These are phyloP conservation scores for Sesia apiformis DNA, from an alignment of 2,888 invertebrate species.

Conservation along the genomic window DNA sequence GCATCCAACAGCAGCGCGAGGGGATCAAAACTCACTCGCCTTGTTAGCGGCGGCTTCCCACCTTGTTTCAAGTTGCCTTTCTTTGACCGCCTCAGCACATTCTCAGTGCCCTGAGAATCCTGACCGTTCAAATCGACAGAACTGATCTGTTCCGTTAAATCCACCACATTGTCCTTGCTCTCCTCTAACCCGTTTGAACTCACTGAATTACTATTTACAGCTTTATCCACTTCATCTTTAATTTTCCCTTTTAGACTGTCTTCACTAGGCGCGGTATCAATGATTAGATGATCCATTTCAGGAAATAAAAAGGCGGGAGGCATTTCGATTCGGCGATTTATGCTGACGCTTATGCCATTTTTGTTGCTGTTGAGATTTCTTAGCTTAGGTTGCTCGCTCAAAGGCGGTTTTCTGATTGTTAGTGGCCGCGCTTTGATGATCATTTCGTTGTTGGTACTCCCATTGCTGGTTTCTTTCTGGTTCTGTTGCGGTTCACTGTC, in stretches of 20 bases:
- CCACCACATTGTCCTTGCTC: slow-evolving; percentile 51
- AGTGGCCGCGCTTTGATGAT: slow-evolving; percentile 87
- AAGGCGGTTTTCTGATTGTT: slow-evolving; percentile 87
- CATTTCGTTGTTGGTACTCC: slow-evolving; percentile 52
- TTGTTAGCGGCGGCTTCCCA: slow-evolving; percentile 81
- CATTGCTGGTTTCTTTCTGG: slow-evolving; percentile 63
- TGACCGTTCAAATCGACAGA: slow-evolving; percentile 67
- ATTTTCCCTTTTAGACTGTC: slow-evolving; percentile 53
- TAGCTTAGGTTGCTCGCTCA: slow-evolving; percentile 86
- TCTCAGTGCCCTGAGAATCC: slow-evolving; percentile 72
- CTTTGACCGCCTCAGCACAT: slow-evolving; percentile 78
- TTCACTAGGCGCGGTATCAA: slow-evolving; percentile 51
- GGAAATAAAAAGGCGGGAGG: slow-evolving; percentile 88
- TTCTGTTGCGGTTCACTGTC: slow-evolving; percentile 40
- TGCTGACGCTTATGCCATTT: slow-evolving; percentile 78
- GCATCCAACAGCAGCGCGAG: slow-evolving; percentile 96
- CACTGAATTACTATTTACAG: slow-evolving; percentile 38
- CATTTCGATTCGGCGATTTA: slow-evolving; percentile 86
- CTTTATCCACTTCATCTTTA: slow-evolving; percentile 63
- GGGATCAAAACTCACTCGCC: slow-evolving; percentile 97
- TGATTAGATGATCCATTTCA: slow-evolving; percentile 79
- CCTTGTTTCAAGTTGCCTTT: slow-evolving; percentile 87
- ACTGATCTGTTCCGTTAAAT: slow-evolving; percentile 66
- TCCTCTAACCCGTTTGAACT: slow-evolving; percentile 48
- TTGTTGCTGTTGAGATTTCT: slow-evolving; percentile 74